Evolutionary conservation across 2,113 vertebrate genomes (phyloP).

Genomic region (Micronisus gabar): DNA sequence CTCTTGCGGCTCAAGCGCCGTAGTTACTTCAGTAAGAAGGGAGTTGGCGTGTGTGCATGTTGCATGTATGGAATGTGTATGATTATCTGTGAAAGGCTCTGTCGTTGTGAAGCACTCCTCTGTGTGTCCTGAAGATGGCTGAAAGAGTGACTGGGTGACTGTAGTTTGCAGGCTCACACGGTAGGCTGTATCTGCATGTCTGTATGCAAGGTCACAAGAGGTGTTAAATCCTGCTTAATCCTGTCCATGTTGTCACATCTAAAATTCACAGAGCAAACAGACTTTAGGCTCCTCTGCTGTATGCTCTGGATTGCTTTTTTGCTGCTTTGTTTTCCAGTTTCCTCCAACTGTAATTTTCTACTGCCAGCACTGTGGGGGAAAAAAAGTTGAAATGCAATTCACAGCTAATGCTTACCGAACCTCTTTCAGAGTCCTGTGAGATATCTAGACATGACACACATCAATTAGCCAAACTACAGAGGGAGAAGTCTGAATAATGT

Average conservation of each 20-base stretch:
- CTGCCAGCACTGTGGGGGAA: neutral
- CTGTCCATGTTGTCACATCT: neutral
- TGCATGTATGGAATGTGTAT: rapidly evolving
- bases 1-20: rapidly evolving
- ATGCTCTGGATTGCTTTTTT: neutral
- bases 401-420: neutral
- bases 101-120: neutral
- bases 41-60: rapidly evolving
- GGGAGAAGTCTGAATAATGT: neutral
- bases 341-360: neutral
- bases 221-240: neutral
- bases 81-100: neutral
- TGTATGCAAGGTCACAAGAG: neutral
- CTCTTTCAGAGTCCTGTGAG: neutral
- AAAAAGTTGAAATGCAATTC: neutral
- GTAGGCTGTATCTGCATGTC: neutral
- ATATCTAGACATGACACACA: neutral
- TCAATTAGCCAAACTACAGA: neutral
- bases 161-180: neutral
- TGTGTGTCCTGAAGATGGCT: too few species aligned
- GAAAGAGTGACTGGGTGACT: neutral
- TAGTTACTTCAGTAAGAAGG: neutral
- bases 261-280: neutral
- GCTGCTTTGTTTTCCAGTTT: neutral
- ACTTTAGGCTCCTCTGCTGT: neutral